These are phyloP conservation scores for Sinelater perroti DNA, from an alignment of 2,888 invertebrate species.

Conservation along the genomic window DNA sequence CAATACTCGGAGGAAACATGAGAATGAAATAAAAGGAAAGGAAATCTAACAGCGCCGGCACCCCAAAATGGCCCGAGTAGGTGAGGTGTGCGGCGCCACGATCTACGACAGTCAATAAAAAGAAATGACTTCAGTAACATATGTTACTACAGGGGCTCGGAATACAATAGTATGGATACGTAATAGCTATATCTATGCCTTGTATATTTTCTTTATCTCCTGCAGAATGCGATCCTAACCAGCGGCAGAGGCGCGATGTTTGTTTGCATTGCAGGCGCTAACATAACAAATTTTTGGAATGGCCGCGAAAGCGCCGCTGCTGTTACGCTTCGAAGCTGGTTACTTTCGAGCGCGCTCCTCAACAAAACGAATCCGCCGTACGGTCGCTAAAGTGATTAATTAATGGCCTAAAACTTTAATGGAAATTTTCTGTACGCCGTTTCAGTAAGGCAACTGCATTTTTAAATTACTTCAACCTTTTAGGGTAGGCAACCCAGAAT, in stretches of 20 bases:
- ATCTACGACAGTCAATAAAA: constrained; percentile 55
- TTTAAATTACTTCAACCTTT: too few relatives aligned
- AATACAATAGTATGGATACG: constrained; percentile 36
- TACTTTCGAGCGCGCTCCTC: too few relatives aligned
- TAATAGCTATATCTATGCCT: constrained; percentile 30
- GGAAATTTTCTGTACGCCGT: too few relatives aligned
- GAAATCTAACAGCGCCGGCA: constrained; percentile 43
- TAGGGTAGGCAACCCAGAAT: too few relatives aligned
- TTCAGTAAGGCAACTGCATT: too few relatives aligned
- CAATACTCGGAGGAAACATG: constrained; percentile 40
- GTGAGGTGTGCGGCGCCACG: constrained; percentile 42
- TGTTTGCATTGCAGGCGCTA: constrained; percentile 1
- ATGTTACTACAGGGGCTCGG: constrained; percentile 50
- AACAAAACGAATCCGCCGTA: too few relatives aligned
- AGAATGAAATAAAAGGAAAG: constrained; percentile 39
- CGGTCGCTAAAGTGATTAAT: too few relatives aligned
- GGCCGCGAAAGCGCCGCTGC: too few relatives aligned
- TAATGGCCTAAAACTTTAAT: too few relatives aligned
- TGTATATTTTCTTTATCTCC: constrained; percentile 24
- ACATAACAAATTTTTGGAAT: constrained; percentile 15
- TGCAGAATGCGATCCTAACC: constrained; percentile 17
- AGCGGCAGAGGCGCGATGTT: neutral
- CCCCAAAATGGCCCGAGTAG: constrained; percentile 42
- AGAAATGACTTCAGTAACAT: constrained; percentile 53
- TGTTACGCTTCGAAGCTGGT: too few relatives aligned